Evolutionary conservation across 2,888 invertebrate genomes (phyloP), one percentile per base, ranked within the genome.

Genomic region (Marasmarcha lunaedactyla): DNA sequence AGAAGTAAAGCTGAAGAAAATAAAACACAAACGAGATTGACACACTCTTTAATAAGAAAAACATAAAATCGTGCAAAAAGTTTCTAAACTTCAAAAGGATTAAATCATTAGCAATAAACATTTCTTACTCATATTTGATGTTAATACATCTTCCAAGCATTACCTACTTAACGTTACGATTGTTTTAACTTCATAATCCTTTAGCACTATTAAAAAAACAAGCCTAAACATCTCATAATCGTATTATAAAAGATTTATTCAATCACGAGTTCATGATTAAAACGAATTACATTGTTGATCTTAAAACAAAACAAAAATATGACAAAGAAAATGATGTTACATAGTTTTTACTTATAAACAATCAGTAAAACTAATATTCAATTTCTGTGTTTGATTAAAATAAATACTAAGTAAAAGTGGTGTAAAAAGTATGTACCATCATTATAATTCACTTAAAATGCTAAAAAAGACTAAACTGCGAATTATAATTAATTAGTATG

Each of bases 231-330:
- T 67, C 51, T 63, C 67, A 73, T 69, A 79, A 78, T 76, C 72
- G 74, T 57, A 63, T 59, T 63, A 59, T 77, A 73, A 79, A 78
- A 58, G 49, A 63, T 57, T 52, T 59, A 53, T 59, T n/a, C 20
- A 76, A 79, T 78, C 77, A 70, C 54, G 61, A 71, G 77, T 81
- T 79, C 78, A 79, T 73, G 74, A 78, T 81, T 81, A 77, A 81
- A 77, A 73, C 58, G 42, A 63, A 60, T 62, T 57, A 54, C 55
- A 63, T 49, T 42, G n/a, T n/a, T 48, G 20, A 20, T 20, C 20
- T 20, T 20, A 20, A 20, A 20, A 30, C 10, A 10, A 30, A 4
- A 30, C n/a, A 30, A 7, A 4, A 30, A 30, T 11, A 10, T 10
- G 20, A 20, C 3, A 20, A 20, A 20, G 20, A 20, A 20, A 5